Evolutionary conservation across 2,113 vertebrate species (phyloP).

Genomic region (Herpailurus yagouaroundi): DNA sequence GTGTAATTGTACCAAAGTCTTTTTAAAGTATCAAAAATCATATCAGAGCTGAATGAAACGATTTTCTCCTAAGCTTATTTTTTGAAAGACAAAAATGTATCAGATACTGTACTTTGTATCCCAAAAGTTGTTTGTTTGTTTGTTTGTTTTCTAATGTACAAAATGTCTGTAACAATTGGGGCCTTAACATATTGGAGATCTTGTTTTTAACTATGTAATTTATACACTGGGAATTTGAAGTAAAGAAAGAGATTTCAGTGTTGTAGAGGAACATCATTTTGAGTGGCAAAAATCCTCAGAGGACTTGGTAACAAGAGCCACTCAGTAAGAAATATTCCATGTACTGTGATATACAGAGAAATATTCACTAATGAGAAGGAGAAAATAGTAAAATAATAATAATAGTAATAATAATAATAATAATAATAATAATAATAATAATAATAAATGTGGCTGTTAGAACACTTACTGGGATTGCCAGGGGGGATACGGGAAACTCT

Average conservation of each 20-base stretch:
- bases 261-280: slow-evolving; percentile 68
- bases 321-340: slow-evolving; percentile 57
- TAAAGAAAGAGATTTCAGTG: slow-evolving; percentile 53
- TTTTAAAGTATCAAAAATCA: slow-evolving; percentile 9
- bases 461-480: slow-evolving; percentile 55
- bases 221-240: slow-evolving; percentile 60
- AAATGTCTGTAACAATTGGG: slow-evolving; percentile 14
- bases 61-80: slow-evolving; percentile 43
- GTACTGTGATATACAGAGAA: neutral
- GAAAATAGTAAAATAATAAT: slow-evolving; percentile 16
- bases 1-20: slow-evolving; percentile 18
- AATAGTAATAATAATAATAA: too few species aligned
- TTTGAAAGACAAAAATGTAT: neutral
- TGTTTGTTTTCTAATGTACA: neutral
- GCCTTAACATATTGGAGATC: neutral
- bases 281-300: slow-evolving; percentile 74
- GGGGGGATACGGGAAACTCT: neutral
- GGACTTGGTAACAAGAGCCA: slow-evolving; percentile 59
- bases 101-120: neutral
- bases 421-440: neutral
- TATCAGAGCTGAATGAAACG: neutral
- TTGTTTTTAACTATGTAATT: slow-evolving; percentile 66
- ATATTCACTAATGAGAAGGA: slow-evolving; percentile 68
- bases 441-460: slow-evolving; percentile 39
- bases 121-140: neutral